A percentile compares a stretch with the other conserved stretches of the same genome.
Conservation (phyloP, 1,140 invertebrate genomes). For the Oedothorax gibbosus region DNA sequence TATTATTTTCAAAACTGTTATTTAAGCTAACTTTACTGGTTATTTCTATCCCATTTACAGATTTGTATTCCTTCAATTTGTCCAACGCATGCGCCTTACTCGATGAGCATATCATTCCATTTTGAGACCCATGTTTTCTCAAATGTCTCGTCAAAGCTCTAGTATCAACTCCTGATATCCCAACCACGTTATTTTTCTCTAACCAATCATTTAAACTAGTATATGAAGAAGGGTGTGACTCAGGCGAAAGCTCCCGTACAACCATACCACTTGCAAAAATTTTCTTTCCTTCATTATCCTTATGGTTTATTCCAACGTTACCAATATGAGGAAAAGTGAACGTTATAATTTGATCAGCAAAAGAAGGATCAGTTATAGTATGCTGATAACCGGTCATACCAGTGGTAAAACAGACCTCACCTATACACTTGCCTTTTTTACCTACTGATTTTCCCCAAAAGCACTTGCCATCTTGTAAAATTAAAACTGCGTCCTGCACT, state of each 20-base stretch:
- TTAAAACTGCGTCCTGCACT: background rate
- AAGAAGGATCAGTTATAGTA: slow-evolving; percentile 10
- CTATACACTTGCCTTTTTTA: background rate
- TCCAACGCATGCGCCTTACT: background rate
- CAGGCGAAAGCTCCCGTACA: background rate
- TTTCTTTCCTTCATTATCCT: background rate
- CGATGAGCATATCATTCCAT: background rate
- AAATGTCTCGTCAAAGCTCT: background rate
- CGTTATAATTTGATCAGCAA: background rate
- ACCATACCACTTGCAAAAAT: background rate
- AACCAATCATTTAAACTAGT: background rate
- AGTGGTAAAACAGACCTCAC: slow-evolving; percentile 2
- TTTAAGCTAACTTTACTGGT: background rate
- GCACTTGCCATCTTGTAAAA: background rate
- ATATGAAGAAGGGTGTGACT: background rate
- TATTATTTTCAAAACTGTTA: background rate
- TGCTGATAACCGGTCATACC: slow-evolving; percentile 1
- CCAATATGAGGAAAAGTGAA: slow-evolving; percentile 11
- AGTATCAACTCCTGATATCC: background rate
- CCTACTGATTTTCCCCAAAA: background rate
- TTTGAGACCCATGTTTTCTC: slow-evolving; percentile 6
- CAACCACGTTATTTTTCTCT: slow-evolving; percentile 3
- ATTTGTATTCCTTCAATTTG: background rate
- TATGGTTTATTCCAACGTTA: background rate
- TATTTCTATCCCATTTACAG: background rate